A percentile compares a stretch with the other conserved stretches of the same genome.
These are phyloP conservation scores for Apamea sordens DNA, from an alignment of 2,888 invertebrate species.

Conservation along the genomic window DNA sequence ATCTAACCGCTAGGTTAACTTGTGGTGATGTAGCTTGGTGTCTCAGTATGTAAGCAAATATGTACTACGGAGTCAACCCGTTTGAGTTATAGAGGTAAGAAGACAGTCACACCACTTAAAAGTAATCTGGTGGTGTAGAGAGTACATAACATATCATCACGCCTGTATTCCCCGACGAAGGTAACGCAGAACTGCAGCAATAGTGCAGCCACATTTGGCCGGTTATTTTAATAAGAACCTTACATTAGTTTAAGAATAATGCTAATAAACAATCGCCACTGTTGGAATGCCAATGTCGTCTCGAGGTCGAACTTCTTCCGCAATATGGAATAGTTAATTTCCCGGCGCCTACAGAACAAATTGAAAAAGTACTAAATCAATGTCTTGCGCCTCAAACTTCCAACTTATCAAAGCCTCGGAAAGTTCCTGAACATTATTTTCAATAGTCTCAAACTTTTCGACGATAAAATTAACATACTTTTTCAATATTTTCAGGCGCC, in stretches of 20 bases:
- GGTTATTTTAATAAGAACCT: neutral
- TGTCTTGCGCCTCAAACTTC: constrained; percentile 47
- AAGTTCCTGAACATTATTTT: constrained; percentile 54
- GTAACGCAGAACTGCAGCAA: no score
- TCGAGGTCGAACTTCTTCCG: constrained; percentile 30
- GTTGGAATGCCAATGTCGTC: constrained; percentile 25
- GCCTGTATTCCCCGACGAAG: no score
- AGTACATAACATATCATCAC: no score
- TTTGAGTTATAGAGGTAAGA: neutral
- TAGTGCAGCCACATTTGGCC: neutral
- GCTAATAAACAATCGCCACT: constrained; percentile 8
- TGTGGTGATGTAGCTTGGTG: neutral
- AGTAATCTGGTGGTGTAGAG: neutral
- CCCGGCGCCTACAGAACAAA: constrained; percentile 37
- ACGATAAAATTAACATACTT: constrained; percentile 48
- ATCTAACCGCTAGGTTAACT: neutral
- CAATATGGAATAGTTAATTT: constrained; percentile 38
- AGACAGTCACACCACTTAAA: neutral
- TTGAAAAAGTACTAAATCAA: constrained; percentile 60
- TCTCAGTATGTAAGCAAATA: neutral
- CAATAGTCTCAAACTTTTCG: constrained; percentile 51
- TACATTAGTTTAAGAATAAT: neutral
- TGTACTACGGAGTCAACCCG: neutral
- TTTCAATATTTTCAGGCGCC: constrained; percentile 81
- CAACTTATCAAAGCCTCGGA: constrained; percentile 55